Conservation (phyloP, 1,140 invertebrate genomes). For the Nasonia giraulti region DNA sequence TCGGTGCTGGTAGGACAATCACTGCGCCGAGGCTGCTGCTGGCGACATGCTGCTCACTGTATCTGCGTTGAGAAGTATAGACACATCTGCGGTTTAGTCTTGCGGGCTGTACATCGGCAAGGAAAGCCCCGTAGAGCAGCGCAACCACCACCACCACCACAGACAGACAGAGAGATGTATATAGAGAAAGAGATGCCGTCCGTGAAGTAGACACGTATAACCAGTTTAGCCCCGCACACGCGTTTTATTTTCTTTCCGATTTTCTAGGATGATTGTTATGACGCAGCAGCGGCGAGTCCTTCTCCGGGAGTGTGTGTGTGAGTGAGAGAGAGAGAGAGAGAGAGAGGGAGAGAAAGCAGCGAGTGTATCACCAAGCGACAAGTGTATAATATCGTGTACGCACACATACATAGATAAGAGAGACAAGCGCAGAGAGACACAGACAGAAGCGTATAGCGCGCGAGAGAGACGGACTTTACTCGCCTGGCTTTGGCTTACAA, state of each 20-base stretch:
- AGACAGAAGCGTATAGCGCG: too few species aligned
- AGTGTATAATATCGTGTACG: background rate
- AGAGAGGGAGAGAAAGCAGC: too few species aligned
- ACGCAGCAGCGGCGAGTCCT: background rate
- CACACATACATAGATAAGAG: background rate
- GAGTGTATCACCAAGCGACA: background rate
- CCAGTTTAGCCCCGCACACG: too few species aligned
- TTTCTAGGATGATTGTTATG: background rate
- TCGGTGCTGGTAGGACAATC: background rate
- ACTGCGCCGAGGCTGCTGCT: background rate
- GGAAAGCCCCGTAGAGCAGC: background rate
- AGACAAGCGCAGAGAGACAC: background rate
- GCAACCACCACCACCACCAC: background rate
- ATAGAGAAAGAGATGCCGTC: too few species aligned
- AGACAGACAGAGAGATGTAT: background rate
- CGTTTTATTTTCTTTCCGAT: background rate
- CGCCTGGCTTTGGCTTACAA: too few species aligned
- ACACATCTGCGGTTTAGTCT: slow-evolving; percentile 11
- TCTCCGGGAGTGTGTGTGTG: too few species aligned
- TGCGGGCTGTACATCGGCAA: background rate
- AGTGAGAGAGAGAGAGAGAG: too few species aligned
- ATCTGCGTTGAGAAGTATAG: slow-evolving; percentile 7
- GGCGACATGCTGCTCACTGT: background rate
- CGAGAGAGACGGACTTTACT: too few species aligned
- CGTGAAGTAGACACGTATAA: too few species aligned